Conservation (phyloP, 2,888 invertebrate genomes). For the Luffia ferchaultella region DNA sequence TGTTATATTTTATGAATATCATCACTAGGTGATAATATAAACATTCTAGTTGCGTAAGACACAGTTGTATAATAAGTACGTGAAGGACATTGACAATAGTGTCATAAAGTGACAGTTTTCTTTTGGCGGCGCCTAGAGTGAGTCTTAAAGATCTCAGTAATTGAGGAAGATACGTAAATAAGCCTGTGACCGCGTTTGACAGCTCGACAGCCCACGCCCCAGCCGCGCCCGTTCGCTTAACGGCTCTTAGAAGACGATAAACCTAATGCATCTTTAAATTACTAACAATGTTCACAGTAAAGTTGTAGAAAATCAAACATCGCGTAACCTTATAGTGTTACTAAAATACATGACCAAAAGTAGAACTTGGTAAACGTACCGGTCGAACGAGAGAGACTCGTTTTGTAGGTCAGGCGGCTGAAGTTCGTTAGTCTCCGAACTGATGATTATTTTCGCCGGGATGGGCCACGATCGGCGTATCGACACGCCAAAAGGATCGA, state of each 20-base stretch:
- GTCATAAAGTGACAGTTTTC: slow-evolving; percentile 7
- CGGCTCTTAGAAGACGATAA: slow-evolving; percentile 1
- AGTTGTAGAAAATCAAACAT: too few species aligned
- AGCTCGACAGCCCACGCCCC: slow-evolving; percentile 20
- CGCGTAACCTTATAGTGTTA: slow-evolving; percentile 7
- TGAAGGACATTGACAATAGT: slow-evolving; percentile 26
- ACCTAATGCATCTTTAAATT: background rate
- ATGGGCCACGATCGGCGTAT: slow-evolving; percentile 46
- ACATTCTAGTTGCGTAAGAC: too few species aligned
- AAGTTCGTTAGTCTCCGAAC: slow-evolving; percentile 64
- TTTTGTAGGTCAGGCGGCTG: slow-evolving; percentile 58
- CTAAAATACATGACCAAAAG: too few species aligned
- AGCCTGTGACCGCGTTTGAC: slow-evolving; percentile 51
- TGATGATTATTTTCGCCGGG: slow-evolving; percentile 58
- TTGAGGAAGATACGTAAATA: too few species aligned
- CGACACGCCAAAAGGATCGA: slow-evolving; percentile 63
- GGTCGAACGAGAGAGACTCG: too few species aligned
- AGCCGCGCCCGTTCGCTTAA: slow-evolving; percentile 9
- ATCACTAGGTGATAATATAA: too few species aligned
- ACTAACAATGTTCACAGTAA: too few species aligned
- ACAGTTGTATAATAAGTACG: too few species aligned
- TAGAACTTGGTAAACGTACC: too few species aligned
- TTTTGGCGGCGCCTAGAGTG: slow-evolving; percentile 30
- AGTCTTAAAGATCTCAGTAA: slow-evolving; percentile 32
- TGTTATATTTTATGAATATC: too few species aligned